Conservation (phyloP, 2,888 invertebrate genomes). For the Hyles lineata region DNA sequence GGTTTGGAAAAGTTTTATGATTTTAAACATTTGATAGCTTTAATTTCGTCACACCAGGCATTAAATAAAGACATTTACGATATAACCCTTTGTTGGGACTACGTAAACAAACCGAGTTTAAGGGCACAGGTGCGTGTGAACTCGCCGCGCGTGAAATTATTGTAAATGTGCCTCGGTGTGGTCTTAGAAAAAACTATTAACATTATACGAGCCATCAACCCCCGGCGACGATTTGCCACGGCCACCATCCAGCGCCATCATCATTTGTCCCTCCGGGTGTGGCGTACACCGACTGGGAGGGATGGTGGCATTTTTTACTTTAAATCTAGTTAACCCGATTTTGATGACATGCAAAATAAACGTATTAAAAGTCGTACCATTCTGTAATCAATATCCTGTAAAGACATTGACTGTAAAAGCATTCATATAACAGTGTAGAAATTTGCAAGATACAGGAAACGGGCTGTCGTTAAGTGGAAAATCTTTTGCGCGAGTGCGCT, state of each 20-base stretch:
- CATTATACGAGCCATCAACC: slow-evolving; percentile 80
- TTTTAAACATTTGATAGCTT: slow-evolving; percentile 33
- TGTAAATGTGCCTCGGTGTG: slow-evolving; percentile 82
- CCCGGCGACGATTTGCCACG: slow-evolving; percentile 74
- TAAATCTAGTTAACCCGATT: neutral
- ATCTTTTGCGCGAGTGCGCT: slow-evolving; percentile 3
- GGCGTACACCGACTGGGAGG: slow-evolving; percentile 47
- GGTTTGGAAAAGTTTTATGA: slow-evolving; percentile 33
- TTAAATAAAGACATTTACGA: slow-evolving; percentile 48
- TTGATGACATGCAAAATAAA: too few species aligned
- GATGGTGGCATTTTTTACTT: slow-evolving; percentile 53
- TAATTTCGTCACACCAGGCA: slow-evolving; percentile 32
- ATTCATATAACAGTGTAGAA: neutral
- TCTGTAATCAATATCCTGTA: neutral
- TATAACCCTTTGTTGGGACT: slow-evolving; percentile 54
- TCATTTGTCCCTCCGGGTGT: slow-evolving; percentile 67
- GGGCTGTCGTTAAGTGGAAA: neutral
- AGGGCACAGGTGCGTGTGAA: slow-evolving; percentile 75
- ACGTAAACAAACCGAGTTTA: slow-evolving; percentile 62
- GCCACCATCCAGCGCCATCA: slow-evolving; percentile 66
- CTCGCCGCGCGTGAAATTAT: slow-evolving; percentile 79
- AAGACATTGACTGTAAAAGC: neutral
- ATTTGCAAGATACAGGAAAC: neutral
- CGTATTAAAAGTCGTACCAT: too few species aligned
- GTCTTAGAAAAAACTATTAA: slow-evolving; percentile 75